Evolutionary conservation across 2,113 vertebrate genomes (phyloP), one percentile per base, ranked within the genome.

Genomic region (Tachysurus fulvidraco): DNA sequence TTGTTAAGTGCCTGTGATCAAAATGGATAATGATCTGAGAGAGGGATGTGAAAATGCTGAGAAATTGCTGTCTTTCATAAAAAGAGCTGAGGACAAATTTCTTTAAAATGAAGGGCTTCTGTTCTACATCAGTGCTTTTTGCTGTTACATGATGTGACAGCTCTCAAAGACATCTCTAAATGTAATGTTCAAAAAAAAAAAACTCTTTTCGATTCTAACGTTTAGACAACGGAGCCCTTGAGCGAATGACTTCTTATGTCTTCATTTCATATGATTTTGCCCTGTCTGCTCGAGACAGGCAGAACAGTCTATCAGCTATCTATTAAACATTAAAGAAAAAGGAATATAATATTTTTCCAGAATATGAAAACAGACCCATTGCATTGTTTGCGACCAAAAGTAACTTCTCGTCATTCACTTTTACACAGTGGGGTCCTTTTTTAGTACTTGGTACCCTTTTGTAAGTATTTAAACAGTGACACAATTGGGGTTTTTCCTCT

Each of bases 11-110:
- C 8, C 41, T 30, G 54, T 69, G 54, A 41, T 78, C 50, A 50
- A 64, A 60, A 55, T 44, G 80, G 73, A 54, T 81, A 65, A 85
- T 59, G 67, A 76, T 83, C 84, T 81, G 67, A 5, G 23, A 69
- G 69, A 79, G 73, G 44, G 23, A 64, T 52, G 54, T 55, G 9
- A 81, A 59, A 62, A 79, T 83, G 67, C 67, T 30, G 30, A 83
- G 69, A 67, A 87, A 84, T 57, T n/a, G 69, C 65, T 67, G 74
- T 62, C n/a, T 28, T 59, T 60, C 54, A 60, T 60, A 36, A 76
- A 44, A n/a, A 76, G 19, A n/a, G 60, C 19, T 65, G 14, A 28
- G 41, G 9, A 67, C 57, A 55, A 79, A 64, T 79, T 52, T 54
- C 59, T 23, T 55, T n/a, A 19, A 57, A 55, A 59, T n/a, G 64